Evolutionary conservation across 2,888 invertebrate genomes (phyloP).

Genomic region (Sicus ferrugineus): DNA sequence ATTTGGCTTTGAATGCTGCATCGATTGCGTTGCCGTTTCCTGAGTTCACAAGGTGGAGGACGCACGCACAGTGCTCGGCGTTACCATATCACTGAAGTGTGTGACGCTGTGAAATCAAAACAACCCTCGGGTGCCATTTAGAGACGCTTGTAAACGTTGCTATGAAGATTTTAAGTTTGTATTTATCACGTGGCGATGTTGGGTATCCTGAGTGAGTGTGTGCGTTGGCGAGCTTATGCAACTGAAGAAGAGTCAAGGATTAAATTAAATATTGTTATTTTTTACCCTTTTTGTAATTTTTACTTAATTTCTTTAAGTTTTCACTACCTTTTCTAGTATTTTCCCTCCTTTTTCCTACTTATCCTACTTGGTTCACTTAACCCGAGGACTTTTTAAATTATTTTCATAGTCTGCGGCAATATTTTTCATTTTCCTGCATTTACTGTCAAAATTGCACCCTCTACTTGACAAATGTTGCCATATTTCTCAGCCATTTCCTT

Average conservation of each 20-base stretch:
- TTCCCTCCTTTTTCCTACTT: not conserved
- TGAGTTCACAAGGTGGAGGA: not conserved
- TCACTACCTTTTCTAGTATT: constrained; percentile 1
- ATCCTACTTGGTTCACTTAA: not conserved
- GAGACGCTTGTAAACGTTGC: too few species aligned
- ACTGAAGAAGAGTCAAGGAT: too few species aligned
- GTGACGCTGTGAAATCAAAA: constrained; percentile 26
- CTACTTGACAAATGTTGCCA: constrained; percentile 5
- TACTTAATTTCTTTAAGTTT: too few species aligned
- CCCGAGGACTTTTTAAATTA: constrained; percentile 21
- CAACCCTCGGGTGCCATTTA: constrained; percentile 19
- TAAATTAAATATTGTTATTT: too few species aligned
- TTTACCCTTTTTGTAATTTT: too few species aligned
- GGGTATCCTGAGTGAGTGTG: too few species aligned
- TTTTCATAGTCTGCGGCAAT: constrained; percentile 42
- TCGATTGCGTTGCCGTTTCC: constrained; percentile 25
- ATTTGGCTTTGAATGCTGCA: constrained; percentile 10
- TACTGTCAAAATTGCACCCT: constrained; percentile 7
- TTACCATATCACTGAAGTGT: not conserved
- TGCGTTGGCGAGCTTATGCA: too few species aligned
- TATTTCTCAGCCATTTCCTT: not conserved
- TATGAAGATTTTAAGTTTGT: too few species aligned
- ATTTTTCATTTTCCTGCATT: constrained; percentile 26
- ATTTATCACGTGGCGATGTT: too few species aligned
- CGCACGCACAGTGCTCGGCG: not conserved